Base-by-base conservation (phyloP, 2,113 vertebrate species). In the Aspiorhynchus laticeps region DNA sequence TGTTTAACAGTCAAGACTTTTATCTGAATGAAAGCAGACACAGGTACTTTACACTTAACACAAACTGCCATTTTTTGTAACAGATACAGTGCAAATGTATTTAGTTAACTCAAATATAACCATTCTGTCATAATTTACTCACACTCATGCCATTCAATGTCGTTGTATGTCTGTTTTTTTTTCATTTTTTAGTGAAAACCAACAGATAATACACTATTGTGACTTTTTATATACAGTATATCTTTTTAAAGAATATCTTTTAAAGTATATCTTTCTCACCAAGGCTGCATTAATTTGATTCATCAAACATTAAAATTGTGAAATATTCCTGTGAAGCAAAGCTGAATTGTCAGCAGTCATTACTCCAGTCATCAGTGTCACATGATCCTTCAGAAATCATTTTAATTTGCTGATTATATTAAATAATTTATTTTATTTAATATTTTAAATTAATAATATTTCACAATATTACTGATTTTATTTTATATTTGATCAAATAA, bases 1-100 rank as follows among this genome's bases (percentile, higher is more conserved):
- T 91, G 91, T 91, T 84, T 89, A 90, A 85, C 80, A 51, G 85
- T 91, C 91, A 88, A 82, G 81, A 86, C 53, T 81, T 93, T 94
- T 92, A 94, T 93, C 91, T 78, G 26, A 83, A 85, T 75, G 61
- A 59, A 36, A 73, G 48, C 77, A 89, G 53, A 71, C 84, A 86
- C 85, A 90, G 83, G 88, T 86, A 89, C 89, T 81, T 77, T 77
- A 48, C 19, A 61, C 24, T 85, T 48, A 10, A 77, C 4, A 41
- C 21, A 74, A 41, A 41, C 71, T 41, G 36, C 2, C 69, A 73
- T 5, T 11, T 28, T 73, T 38, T 73, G 33, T 19, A 73, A 38
- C 33, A 73, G 19, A 73, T 41, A 41, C 9, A n/a, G 15, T 33
- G 31, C 17, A 69, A 69, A 33, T 33, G 15, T 69, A 69, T 69